These are phyloP conservation scores for Luehdorfia chinensis DNA, from an alignment of 1,140 invertebrate genomes.

Conservation along the genomic window DNA sequence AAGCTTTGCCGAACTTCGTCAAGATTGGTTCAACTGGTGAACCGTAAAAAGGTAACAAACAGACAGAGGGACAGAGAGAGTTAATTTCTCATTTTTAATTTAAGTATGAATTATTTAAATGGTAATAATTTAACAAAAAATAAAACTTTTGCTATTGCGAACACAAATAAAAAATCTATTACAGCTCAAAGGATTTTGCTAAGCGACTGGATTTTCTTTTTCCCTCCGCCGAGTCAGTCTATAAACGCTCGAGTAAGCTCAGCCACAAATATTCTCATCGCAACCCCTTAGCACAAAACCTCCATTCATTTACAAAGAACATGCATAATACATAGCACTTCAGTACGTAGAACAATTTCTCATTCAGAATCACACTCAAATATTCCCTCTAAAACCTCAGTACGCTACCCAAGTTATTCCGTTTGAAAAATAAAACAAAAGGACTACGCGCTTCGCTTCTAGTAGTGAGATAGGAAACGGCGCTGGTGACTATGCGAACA, in stretches of 20 bases:
- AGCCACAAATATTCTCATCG: slow-evolving; percentile 20
- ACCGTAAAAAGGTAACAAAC: no score
- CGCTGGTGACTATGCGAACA: not conserved
- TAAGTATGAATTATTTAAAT: no score
- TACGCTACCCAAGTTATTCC: slow-evolving; percentile 26
- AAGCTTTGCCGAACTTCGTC: no score
- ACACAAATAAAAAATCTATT: no score
- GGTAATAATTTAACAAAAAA: no score
- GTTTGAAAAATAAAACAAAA: slow-evolving; percentile 30
- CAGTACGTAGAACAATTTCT: slow-evolving; percentile 32
- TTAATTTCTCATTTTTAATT: no score
- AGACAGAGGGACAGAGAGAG: no score
- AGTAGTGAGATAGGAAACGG: slow-evolving; percentile 9
- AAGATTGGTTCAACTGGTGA: no score
- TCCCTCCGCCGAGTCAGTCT: not conserved
- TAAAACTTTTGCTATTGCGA: no score
- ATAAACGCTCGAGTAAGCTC: slow-evolving; percentile 5
- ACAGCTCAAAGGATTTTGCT: no score
- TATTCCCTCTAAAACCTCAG: slow-evolving; percentile 33
- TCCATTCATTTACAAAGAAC: slow-evolving; percentile 35
- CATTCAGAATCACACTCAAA: slow-evolving; percentile 39
- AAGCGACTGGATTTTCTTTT: not conserved
- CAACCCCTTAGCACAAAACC: slow-evolving; percentile 22
- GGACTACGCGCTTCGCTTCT: slow-evolving; percentile 3
- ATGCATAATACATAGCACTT: slow-evolving; percentile 37